Conservation (phyloP, 2,888 invertebrate genomes). For the Cantharis lateralis region DNA sequence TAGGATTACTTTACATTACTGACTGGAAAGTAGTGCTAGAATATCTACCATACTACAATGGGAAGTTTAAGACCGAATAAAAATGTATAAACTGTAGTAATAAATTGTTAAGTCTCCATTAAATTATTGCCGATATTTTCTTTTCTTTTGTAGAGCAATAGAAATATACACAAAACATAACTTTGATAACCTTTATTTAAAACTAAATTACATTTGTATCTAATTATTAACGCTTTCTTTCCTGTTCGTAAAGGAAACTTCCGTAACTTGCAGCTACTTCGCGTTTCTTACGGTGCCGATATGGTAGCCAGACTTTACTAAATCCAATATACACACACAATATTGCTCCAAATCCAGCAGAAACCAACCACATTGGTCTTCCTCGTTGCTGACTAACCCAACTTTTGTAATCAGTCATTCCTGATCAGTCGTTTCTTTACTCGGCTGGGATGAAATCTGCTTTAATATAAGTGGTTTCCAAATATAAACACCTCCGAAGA, state of each 20-base stretch:
- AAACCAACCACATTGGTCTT: slow-evolving; percentile 37
- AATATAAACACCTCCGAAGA: slow-evolving; percentile 52
- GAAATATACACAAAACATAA: neutral
- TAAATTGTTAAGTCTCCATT: slow-evolving; percentile 6
- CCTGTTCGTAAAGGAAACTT: slow-evolving; percentile 28
- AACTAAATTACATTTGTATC: neutral
- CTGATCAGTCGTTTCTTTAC: neutral
- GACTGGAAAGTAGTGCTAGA: slow-evolving; percentile 78
- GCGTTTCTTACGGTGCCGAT: slow-evolving; percentile 27
- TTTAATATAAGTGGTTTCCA: slow-evolving; percentile 51
- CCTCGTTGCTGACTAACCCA: slow-evolving; percentile 37
- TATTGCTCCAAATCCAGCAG: slow-evolving; percentile 37
- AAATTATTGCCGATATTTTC: neutral
- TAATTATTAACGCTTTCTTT: slow-evolving; percentile 2
- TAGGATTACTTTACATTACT: slow-evolving; percentile 70
- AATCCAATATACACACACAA: slow-evolving; percentile 33
- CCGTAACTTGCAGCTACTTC: slow-evolving; percentile 32
- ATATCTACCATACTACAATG: slow-evolving; percentile 76
- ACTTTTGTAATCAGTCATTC: slow-evolving; percentile 29
- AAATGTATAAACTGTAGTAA: neutral
- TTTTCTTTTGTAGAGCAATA: neutral
- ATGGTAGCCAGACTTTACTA: slow-evolving; percentile 37
- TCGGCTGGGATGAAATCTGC: neutral
- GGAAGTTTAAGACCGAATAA: slow-evolving; percentile 65
- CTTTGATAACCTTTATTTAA: neutral